Evolutionary conservation across 2,113 vertebrate genomes (phyloP).

Genomic region (Numida meleagris): DNA sequence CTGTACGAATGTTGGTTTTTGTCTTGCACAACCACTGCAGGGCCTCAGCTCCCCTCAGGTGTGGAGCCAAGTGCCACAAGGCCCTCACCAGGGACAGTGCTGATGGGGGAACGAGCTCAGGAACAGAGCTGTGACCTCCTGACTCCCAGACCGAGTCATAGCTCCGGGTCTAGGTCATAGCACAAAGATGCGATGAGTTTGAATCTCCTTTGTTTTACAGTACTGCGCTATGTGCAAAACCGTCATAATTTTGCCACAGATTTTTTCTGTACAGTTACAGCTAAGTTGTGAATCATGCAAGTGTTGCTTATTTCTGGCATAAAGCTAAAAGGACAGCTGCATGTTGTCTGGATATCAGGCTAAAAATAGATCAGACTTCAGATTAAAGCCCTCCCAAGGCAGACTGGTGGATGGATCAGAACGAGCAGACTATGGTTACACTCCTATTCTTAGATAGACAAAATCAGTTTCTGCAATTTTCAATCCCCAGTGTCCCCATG

Average conservation of each 20-base stretch:
- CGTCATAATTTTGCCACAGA: neutral
- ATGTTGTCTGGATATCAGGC: slow-evolving; percentile 61
- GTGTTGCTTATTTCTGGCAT: slow-evolving; percentile 61
- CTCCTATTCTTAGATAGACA: slow-evolving; percentile 64
- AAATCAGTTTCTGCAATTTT: slow-evolving; percentile 29
- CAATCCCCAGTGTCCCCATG: neutral
- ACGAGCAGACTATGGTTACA: slow-evolving; percentile 20
- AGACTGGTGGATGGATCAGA: slow-evolving; percentile 40
- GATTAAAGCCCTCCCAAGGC: slow-evolving; percentile 69
- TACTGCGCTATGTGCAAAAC: neutral
- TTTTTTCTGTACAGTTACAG: neutral
- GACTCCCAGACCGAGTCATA: neutral
- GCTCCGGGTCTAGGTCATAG: neutral
- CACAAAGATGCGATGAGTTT: neutral
- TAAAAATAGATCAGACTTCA: slow-evolving; percentile 69
- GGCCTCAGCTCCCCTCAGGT: fast-evolving
- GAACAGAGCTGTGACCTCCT: neutral
- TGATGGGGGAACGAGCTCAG: neutral
- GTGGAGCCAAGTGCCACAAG: neutral
- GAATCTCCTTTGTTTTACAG: neutral
- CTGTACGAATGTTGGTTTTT: neutral
- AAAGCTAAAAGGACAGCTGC: slow-evolving; percentile 58
- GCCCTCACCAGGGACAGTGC: neutral
- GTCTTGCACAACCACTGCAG: neutral
- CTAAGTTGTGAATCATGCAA: slow-evolving; percentile 57